phyloP scores from a whole-genome alignment of 2,888 invertebrate genomes.

The Aelia acuminata region DNA sequence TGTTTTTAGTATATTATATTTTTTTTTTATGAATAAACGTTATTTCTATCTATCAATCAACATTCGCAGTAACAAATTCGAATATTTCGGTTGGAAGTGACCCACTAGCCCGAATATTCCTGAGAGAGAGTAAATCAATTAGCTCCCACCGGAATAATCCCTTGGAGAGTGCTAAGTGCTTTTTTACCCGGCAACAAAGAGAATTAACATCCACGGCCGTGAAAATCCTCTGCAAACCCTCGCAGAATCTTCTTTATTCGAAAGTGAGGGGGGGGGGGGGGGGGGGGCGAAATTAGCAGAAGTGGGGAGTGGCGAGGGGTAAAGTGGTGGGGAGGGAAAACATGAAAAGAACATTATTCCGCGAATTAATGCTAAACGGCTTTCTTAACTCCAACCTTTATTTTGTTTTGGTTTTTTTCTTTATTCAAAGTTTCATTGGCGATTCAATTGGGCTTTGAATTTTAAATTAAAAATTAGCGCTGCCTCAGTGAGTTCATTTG shows the following conservation, averaged over 20 bases:
- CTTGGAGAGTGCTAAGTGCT: slow-evolving; percentile 14
- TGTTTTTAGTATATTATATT: no score
- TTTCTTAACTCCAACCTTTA: neutral
- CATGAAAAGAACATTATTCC: slow-evolving; percentile 49
- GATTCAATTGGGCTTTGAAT: neutral
- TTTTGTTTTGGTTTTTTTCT: neutral
- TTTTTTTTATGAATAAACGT: no score
- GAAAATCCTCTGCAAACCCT: neutral
- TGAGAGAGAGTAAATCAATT: neutral
- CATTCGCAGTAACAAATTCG: neutral
- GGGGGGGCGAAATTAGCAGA: neutral
- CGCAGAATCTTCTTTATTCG: neutral
- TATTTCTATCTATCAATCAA: no score
- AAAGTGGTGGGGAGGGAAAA: neutral
- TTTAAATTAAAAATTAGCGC: neutral
- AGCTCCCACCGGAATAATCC: neutral
- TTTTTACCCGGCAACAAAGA: neutral
- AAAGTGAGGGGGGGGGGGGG: no score
- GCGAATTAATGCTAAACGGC: slow-evolving; percentile 45
- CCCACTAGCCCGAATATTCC: neutral
- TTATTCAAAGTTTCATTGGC: neutral
- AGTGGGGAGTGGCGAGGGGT: neutral
- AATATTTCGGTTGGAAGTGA: neutral
- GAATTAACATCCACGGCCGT: neutral
- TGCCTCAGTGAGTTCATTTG: no score